phyloP scores from a whole-genome alignment of 2,113 vertebrate species.

The Odocoileus hemionus region DNA sequence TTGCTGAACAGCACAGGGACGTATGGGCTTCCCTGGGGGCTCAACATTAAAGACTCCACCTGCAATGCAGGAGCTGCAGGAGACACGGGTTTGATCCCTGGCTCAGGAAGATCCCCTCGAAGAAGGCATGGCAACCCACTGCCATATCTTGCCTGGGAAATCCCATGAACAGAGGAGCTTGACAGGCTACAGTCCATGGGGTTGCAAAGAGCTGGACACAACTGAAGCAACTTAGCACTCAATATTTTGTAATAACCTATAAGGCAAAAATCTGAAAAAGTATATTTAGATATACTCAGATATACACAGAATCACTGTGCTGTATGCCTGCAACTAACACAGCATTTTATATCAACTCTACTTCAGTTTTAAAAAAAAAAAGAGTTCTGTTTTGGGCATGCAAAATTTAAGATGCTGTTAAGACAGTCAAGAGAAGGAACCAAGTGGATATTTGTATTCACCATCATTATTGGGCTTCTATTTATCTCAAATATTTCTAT shows the following conservation, averaged over 20 bases:
- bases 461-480: neutral
- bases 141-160: neutral
- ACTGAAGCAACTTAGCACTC: neutral
- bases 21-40: neutral
- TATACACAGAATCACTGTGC: neutral
- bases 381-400: neutral
- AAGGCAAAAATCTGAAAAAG: neutral
- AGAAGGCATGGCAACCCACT: neutral
- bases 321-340: neutral
- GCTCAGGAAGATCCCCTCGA: neutral
- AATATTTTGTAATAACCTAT: neutral
- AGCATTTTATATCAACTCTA: neutral
- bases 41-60: neutral
- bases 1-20: neutral
- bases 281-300: neutral
- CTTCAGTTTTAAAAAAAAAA: neutral
- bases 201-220: neutral
- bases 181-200: neutral
- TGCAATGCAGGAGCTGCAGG: neutral
- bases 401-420: neutral
- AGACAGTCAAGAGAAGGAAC: neutral
- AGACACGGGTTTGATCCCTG: neutral
- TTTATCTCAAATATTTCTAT: neutral
- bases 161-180: neutral
- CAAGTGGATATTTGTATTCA: neutral